Conservation (phyloP, 1,140 invertebrate species). For the Calliopsis andreniformis region DNA sequence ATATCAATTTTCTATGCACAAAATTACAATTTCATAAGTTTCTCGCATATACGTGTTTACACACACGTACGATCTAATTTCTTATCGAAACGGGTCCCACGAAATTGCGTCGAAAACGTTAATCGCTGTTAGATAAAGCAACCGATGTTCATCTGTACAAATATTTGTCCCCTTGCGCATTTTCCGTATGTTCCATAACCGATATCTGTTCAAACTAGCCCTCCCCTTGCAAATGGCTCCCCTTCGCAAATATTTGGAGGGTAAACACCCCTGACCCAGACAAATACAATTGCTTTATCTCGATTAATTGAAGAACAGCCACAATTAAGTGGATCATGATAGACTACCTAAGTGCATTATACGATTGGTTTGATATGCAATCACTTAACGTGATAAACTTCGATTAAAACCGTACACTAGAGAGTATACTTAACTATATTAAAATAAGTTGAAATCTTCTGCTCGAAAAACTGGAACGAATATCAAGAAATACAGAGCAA, state of each 20-base stretch:
- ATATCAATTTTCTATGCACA: too few relatives aligned
- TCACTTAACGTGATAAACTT: too few relatives aligned
- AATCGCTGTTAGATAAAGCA: conserved; percentile 18
- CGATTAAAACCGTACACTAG: too few relatives aligned
- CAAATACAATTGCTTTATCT: not conserved
- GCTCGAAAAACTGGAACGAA: too few relatives aligned
- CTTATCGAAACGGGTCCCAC: not conserved
- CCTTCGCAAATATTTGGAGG: conserved; percentile 19
- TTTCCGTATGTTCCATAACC: not conserved
- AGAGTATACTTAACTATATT: too few relatives aligned
- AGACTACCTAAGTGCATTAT: not conserved
- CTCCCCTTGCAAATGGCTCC: not conserved
- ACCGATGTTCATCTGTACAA: not conserved
- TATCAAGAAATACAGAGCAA: too few relatives aligned
- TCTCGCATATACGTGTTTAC: not conserved
- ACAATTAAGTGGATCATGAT: not conserved
- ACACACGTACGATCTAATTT: not conserved
- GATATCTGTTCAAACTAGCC: not conserved
- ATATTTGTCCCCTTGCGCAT: conserved; percentile 4
- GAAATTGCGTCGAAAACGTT: not conserved
- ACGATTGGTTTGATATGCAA: not conserved
- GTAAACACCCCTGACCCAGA: not conserved
- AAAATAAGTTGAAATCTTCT: too few relatives aligned
- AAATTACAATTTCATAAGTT: too few relatives aligned
- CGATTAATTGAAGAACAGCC: not conserved